Evolutionary conservation across 2,888 invertebrate genomes (phyloP), one percentile per base, ranked within the genome.

Genomic region (Lepetodrilus schrolli): DNA sequence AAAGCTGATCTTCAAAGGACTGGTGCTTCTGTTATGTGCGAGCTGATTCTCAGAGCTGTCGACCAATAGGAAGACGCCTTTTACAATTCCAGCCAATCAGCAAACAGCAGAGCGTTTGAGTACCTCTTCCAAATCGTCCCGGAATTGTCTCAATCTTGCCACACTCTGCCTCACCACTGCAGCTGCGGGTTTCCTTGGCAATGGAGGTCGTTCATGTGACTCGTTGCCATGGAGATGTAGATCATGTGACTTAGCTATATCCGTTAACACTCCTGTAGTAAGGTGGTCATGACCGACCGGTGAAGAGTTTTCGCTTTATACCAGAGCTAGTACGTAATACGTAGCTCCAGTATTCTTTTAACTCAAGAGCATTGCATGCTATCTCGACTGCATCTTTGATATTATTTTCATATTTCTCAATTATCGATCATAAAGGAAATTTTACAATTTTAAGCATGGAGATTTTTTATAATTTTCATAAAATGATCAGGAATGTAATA

Each of bases 181-280:
- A 58, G 58, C 58, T 58, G 58, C 58, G 26, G 58, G 58, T 58
- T 58, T 26, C 58, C 58, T 30, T 58, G 58, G 58, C 58, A 58
- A 58, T 34, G 17, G 17, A 43, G 13, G 34, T 26, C 58, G 34
- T 58, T 26, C 58, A 58, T 58, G 58, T 23, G 30, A 58, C 58
- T 58, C 17, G 58, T 58, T 30, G 17, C 58, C n/a, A 17, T 58
- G 34, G 58, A 26, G 34, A 58, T 34, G 10, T 26, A 58, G 58
- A 34, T 58, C 30, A 58, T 58, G 58, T 58, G 58, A 58, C 30
- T 58, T 48, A 20, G 21, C 21, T 48, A 48, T 47, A 20, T 20
- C 21, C 48, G 30, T 58, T 34, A 58, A 34, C 17, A 17, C 30
- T 58, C 30, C 30, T 58, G 17, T 23, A n/a, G 26, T 58, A 34